phyloP scores from a whole-genome alignment of 1,140 invertebrate species.

The Sipha flava region DNA sequence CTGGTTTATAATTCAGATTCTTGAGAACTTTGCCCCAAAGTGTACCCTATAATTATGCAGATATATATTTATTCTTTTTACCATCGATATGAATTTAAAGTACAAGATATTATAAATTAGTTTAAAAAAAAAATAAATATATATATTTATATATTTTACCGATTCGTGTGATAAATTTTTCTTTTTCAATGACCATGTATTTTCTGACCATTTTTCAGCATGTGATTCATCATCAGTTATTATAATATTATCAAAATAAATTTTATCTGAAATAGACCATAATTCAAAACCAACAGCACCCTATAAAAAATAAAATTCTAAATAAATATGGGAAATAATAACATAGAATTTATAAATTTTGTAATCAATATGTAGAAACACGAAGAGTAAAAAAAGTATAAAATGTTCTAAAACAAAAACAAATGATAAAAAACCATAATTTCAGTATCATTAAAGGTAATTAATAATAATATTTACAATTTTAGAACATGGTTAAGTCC shows the following conservation, averaged over 20 bases:
- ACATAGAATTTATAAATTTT: no score
- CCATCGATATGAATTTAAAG: neutral
- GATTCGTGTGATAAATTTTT: slow-evolving; percentile 67
- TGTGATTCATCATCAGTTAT: slow-evolving; percentile 76
- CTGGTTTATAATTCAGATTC: slow-evolving; percentile 65
- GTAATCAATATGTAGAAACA: no score
- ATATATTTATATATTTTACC: slow-evolving; percentile 54
- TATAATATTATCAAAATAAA: slow-evolving; percentile 92
- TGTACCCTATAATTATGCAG: slow-evolving; percentile 48
- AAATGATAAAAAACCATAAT: no score
- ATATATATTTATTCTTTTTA: neutral
- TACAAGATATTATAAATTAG: neutral
- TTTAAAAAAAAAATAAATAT: neutral
- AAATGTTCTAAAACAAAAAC: no score
- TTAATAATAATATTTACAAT: no score
- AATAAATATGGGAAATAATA: no score
- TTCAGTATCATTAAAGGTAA: no score
- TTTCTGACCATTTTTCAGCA: slow-evolving; percentile 69
- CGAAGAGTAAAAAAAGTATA: no score
- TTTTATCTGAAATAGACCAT: slow-evolving; percentile 94
- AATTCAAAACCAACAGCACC: slow-evolving; percentile 88
- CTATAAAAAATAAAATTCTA: slow-evolving; percentile 47
- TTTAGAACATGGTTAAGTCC: no score
- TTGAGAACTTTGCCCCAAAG: slow-evolving; percentile 63
- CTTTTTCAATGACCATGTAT: slow-evolving; percentile 78